phyloP scores from a whole-genome alignment of 2,888 invertebrate species.

The Pseudococcus viburni region DNA sequence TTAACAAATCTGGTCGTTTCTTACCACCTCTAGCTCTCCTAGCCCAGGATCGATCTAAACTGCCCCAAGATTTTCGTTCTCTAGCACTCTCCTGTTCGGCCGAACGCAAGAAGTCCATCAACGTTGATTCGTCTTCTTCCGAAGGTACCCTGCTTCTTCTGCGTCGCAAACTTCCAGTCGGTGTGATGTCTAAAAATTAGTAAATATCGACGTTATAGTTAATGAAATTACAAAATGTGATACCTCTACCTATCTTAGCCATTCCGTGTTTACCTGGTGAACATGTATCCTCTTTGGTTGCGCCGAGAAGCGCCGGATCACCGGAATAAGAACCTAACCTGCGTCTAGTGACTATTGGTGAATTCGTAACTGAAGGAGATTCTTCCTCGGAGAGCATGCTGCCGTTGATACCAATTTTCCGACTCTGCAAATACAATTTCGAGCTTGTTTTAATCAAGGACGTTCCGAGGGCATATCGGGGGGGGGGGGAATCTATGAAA shows the following conservation, averaged over 20 bases:
- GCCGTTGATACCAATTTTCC: conserved; percentile 72
- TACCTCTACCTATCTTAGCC: too few relatives aligned
- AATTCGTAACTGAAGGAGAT: conserved; percentile 76
- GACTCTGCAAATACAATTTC: conserved; percentile 69
- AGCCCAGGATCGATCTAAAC: conserved; percentile 93
- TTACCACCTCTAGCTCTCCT: conserved; percentile 82
- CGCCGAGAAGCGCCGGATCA: conserved; percentile 69
- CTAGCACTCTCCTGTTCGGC: conserved; percentile 82
- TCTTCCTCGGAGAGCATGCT: conserved; percentile 77
- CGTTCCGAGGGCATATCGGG: too few relatives aligned
- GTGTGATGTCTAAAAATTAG: conserved; percentile 80
- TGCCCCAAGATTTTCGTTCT: conserved; percentile 84
- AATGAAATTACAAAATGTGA: too few relatives aligned
- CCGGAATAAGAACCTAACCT: conserved; percentile 78
- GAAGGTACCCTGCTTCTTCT: conserved; percentile 85
- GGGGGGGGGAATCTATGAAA: too few relatives aligned
- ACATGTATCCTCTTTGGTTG: conserved; percentile 73
- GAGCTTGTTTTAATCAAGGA: too few relatives aligned
- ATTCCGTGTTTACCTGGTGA: conserved; percentile 46
- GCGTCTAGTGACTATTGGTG: conserved; percentile 79
- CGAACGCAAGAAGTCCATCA: conserved; percentile 88
- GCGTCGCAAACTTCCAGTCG: conserved; percentile 88
- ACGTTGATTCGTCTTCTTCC: conserved; percentile 85
- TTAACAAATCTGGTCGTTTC: conserved; percentile 84
- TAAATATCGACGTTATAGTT: too few relatives aligned